Percentiles rank a stretch among this genome's conserved stretches.
Evolutionary conservation across 2,888 invertebrate species (phyloP).

Genomic region (Xylota sylvarum): DNA sequence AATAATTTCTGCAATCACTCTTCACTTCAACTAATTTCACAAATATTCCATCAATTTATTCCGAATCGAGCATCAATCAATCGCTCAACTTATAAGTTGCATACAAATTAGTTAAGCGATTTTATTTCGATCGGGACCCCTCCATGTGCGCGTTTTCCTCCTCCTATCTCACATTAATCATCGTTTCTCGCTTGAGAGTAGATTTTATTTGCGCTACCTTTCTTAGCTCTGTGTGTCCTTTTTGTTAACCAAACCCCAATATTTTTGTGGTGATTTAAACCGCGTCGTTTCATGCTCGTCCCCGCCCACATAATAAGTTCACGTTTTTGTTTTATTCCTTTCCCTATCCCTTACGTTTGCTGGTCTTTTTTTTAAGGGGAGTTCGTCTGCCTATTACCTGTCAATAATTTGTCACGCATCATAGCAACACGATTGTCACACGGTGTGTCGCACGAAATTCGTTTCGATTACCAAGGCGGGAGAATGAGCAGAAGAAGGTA

Average conservation of each 20-base stretch:
- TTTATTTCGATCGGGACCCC: constrained; percentile 38
- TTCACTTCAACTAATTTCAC: constrained; percentile 43
- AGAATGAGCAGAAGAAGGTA: not conserved
- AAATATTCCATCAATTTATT: constrained; percentile 59
- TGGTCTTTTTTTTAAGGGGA: not conserved
- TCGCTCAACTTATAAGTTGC: constrained; percentile 38
- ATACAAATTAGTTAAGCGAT: constrained; percentile 55
- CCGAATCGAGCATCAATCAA: constrained; percentile 64
- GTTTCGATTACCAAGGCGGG: constrained; percentile 44
- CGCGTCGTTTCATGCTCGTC: constrained; percentile 44
- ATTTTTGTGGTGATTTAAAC: constrained; percentile 25
- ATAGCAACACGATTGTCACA: constrained; percentile 61
- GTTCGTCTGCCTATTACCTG: constrained; percentile 58
- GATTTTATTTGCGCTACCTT: not conserved
- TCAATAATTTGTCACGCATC: constrained; percentile 73
- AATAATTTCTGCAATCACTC: constrained; percentile 44
- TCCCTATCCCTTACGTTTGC: constrained; percentile 18
- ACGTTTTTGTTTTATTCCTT: constrained; percentile 27
- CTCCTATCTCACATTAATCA: constrained; percentile 39
- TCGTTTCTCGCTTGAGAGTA: constrained; percentile 42
- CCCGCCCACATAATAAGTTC: constrained; percentile 61
- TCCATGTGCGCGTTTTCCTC: not conserved
- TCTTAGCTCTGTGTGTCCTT: constrained; percentile 2
- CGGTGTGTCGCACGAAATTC: constrained; percentile 57
- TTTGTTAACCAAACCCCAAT: not conserved